Conservation (phyloP, 64 coral and sea anemone species). For the Actinia tenebrosa region DNA sequence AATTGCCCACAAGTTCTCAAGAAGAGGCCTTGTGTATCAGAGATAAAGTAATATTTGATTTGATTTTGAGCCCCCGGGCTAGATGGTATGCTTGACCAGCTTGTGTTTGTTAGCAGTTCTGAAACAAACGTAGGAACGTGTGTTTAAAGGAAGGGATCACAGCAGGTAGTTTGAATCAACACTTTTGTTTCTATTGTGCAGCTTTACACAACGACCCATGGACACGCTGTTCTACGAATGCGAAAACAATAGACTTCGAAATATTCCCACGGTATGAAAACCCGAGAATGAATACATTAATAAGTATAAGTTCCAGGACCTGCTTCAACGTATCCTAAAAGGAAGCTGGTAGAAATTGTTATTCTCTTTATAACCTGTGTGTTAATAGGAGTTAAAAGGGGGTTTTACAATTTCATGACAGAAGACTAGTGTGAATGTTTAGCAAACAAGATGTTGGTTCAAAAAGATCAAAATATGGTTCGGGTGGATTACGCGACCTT, state of each 20-base stretch:
- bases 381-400: neutral
- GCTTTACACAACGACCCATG: conserved; percentile 7
- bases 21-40: neutral
- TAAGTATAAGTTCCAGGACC: neutral
- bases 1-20: neutral
- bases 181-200: conserved; percentile 14
- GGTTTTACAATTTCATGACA: neutral
- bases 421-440: neutral
- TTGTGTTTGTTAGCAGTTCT: neutral
- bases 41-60: neutral
- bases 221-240: conserved; percentile 11
- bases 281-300: conserved; percentile 4
- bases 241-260: conserved; percentile 13
- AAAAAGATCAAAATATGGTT: neutral
- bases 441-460: neutral
- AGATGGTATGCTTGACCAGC: neutral
- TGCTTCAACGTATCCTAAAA: neutral
- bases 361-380: neutral
- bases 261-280: conserved; percentile 31
- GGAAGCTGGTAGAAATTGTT: neutral
- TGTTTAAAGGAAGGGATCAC: conserved; percentile 17
- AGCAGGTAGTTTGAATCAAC: conserved; percentile 16
- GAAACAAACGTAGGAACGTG: conserved; percentile 6
- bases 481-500: neutral
- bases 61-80: neutral